Conservation (phyloP, 2,888 invertebrate genomes). For the Sinohyriopsis cumingii region DNA sequence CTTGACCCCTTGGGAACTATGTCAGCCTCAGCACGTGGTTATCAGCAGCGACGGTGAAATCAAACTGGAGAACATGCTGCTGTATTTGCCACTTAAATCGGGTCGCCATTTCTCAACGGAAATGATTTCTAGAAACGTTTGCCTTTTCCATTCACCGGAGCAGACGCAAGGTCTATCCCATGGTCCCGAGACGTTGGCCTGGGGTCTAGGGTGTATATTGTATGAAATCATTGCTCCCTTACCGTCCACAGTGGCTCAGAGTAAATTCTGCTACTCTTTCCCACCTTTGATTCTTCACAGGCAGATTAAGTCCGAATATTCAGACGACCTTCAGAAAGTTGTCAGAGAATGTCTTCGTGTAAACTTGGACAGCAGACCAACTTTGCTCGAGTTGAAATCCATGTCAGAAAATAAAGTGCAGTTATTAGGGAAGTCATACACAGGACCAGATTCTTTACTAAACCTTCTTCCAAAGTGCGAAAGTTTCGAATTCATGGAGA, state of each 20-base stretch:
- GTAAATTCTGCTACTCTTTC: constrained; percentile 9
- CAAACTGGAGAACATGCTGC: constrained; percentile 57
- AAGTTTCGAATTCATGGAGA: too few relatives aligned
- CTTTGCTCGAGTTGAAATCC: constrained; percentile 20
- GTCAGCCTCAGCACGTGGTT: constrained; percentile 54
- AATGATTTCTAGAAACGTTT: constrained; percentile 26
- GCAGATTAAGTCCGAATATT: constrained; percentile 22
- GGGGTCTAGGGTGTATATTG: constrained; percentile 55
- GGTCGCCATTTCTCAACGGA: constrained; percentile 44
- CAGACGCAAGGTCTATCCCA: constrained; percentile 32
- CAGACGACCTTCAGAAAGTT: constrained; percentile 28
- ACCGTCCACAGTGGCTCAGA: constrained; percentile 10
- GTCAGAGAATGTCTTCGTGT: constrained; percentile 34
- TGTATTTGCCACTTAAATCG: constrained; percentile 49
- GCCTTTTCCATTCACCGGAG: constrained; percentile 45
- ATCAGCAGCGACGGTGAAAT: constrained; percentile 50
- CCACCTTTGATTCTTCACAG: constrained; percentile 26
- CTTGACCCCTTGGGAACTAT: constrained; percentile 49
- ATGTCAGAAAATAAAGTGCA: constrained; percentile 23
- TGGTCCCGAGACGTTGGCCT: constrained; percentile 40
- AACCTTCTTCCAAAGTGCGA: too few relatives aligned
- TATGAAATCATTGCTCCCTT: constrained; percentile 45
- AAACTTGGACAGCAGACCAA: constrained; percentile 29
- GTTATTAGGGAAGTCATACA: too few relatives aligned
- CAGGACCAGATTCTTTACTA: too few relatives aligned